A percentile compares a stretch with the other conserved stretches of the same genome.
Conservation (phyloP, 2,797 vertebrate species). For the Anniella stebbinsi region DNA sequence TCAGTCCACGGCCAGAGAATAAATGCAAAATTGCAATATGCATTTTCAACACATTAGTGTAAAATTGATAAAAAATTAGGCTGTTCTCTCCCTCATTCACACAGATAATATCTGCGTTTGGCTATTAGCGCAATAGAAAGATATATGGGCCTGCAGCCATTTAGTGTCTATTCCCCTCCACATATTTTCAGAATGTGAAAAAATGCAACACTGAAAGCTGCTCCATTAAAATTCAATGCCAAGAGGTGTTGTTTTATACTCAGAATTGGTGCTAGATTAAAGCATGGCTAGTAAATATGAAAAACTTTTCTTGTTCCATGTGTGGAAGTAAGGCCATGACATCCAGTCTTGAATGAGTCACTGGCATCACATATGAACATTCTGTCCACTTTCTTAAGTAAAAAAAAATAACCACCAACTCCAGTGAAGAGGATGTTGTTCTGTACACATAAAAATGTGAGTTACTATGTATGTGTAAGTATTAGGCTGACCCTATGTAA, state of each 20-base stretch:
- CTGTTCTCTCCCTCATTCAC: neutral
- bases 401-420: neutral
- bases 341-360: neutral
- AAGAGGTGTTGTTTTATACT: neutral
- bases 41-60: neutral
- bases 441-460: neutral
- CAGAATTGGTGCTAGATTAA: neutral
- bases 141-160: neutral
- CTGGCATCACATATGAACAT: neutral
- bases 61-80: neutral
- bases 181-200: neutral
- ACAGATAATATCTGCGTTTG: neutral
- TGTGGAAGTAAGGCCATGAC: neutral
- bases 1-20: neutral
- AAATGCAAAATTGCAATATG: neutral
- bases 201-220: neutral
- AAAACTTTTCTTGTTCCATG: slow-evolving; percentile 6
- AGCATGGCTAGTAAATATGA: neutral
- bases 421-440: neutral
- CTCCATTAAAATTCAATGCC: neutral
- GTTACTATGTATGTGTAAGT: neutral
- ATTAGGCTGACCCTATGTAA: neutral
- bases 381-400: neutral
- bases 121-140: neutral
- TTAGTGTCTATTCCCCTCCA: neutral